These are phyloP conservation scores for Galeruca laticollis DNA, from an alignment of 2,888 invertebrate species.

Conservation along the genomic window DNA sequence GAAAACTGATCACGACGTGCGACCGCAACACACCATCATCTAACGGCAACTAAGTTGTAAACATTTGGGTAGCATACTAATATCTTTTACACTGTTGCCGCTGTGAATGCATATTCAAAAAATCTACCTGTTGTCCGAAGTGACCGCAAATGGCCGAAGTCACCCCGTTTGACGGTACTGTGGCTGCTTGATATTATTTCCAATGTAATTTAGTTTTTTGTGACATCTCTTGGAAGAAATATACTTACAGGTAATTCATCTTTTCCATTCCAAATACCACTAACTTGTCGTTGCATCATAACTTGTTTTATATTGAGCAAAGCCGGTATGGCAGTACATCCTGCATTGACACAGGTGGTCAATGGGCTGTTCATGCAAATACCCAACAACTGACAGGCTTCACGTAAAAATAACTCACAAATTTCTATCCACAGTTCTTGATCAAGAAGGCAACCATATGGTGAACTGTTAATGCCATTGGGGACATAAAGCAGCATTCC, in stretches of 20 bases:
- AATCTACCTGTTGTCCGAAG: too few species aligned
- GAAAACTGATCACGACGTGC: too few species aligned
- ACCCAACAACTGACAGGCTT: conserved; percentile 91
- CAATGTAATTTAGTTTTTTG: too few species aligned
- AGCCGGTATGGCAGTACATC: conserved; percentile 93
- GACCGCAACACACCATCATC: too few species aligned
- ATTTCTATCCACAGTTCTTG: conserved; percentile 86
- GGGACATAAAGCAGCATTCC: conserved; percentile 85
- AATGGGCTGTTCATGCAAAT: conserved; percentile 91
- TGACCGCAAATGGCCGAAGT: too few species aligned
- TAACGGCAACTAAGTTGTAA: too few species aligned
- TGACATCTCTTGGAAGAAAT: too few species aligned
- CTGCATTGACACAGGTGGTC: conserved; percentile 92
- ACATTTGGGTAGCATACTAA: too few species aligned
- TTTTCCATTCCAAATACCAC: conserved; percentile 93
- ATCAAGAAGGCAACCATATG: conserved; percentile 74
- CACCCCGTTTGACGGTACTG: too few species aligned
- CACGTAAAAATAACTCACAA: conserved; percentile 90
- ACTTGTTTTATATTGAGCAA: conserved; percentile 93
- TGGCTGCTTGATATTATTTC: too few species aligned
- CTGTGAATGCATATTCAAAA: too few species aligned
- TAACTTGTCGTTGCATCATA: conserved; percentile 89
- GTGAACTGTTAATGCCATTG: conserved; percentile 82
- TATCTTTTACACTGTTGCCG: too few species aligned
- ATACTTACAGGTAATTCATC: conserved; percentile 92